Base-by-base conservation (phyloP, 2,888 invertebrate genomes). In the Nezara viridula region DNA sequence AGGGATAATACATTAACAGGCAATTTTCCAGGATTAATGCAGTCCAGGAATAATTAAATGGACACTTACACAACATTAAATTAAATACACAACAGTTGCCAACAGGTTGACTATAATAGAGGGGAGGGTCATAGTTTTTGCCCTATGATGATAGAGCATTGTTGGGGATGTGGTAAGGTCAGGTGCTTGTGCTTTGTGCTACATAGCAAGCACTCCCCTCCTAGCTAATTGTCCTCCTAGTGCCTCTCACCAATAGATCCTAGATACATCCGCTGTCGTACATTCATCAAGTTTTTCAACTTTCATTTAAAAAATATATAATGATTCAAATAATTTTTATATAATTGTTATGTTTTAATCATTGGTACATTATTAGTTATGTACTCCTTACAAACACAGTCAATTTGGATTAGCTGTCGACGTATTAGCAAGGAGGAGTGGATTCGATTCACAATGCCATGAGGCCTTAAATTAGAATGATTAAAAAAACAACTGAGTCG, bases 101-200 rank as follows among this genome's bases (percentile, higher is more conserved):
- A 81, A 81, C 81, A 81, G 44, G 81, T 81, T 37, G n/a, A 81
- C 4, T 24, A 12, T 44, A 81, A 44, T 37, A 32, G 81, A 44
- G 44, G 81, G 44, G 44, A 81, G 81, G 77, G 81, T 40, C 81
- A 81, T 81, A 81, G 81, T 81, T 81, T 44, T 81, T 81, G 81
- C 81, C 44, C 81, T n/a, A 44, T 40, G 40, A 81, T 81, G 44
- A 81, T 81, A 81, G 81, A 44, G 81, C 81, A 81, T 81, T 81
- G 81, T 81, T 44, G 40, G 0, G 40, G 6, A n/a, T 9, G 2
- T 44, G 24, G 44, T 44, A 9, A 9, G 44, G 81, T 44, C 81
- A 81, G 81, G 81, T 81, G 81, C n/a, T n/a, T 44, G 21, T 40
- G 12, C 81, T 44, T 81, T 81, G 81, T 81, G 24, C 40, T 12